Evolutionary conservation across 2,113 vertebrate genomes (phyloP).

Genomic region (Platanista minor): DNA sequence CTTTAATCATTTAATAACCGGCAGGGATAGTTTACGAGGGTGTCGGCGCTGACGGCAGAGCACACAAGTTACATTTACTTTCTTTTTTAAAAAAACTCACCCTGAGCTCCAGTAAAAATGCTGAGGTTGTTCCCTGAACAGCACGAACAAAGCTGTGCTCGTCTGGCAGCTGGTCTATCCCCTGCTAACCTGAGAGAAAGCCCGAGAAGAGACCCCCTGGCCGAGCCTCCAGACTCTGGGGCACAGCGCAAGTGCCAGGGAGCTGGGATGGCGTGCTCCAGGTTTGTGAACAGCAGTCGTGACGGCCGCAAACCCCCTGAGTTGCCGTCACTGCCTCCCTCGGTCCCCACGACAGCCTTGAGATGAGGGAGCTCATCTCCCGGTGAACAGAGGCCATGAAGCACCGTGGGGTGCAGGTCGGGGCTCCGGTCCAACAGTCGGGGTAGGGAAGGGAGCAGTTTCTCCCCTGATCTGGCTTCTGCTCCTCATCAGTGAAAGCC

Average conservation of each 20-base stretch:
- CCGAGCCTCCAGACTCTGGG: not conserved
- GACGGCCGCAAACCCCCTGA: not conserved
- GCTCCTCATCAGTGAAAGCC: slow-evolving; percentile 55
- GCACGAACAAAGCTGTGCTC: not conserved
- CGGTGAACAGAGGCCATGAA: not conserved
- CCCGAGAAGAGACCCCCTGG: not conserved
- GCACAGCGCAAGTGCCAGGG: not conserved
- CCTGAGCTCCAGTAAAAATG: not conserved
- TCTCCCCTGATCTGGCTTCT: slow-evolving; percentile 2
- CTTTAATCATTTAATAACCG: slow-evolving; percentile 58
- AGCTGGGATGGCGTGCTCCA: accelerated
- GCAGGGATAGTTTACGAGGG: slow-evolving; percentile 27
- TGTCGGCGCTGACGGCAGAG: not conserved
- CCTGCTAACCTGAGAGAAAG: not conserved
- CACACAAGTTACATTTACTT: slow-evolving; percentile 2
- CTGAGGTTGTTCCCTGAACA: not conserved
- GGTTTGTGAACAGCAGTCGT: not conserved
- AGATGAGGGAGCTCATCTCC: not conserved
- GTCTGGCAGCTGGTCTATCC: not conserved
- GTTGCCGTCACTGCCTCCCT: not conserved
- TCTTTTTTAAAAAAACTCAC: not conserved
- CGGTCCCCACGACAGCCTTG: not conserved
- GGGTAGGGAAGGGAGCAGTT: not conserved
- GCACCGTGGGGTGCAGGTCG: accelerated
- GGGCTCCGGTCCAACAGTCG: accelerated